Evolutionary conservation across 2,888 invertebrate species (phyloP), one percentile per base, ranked within the genome.

Genomic region (Drosophila aldrichi): DNA sequence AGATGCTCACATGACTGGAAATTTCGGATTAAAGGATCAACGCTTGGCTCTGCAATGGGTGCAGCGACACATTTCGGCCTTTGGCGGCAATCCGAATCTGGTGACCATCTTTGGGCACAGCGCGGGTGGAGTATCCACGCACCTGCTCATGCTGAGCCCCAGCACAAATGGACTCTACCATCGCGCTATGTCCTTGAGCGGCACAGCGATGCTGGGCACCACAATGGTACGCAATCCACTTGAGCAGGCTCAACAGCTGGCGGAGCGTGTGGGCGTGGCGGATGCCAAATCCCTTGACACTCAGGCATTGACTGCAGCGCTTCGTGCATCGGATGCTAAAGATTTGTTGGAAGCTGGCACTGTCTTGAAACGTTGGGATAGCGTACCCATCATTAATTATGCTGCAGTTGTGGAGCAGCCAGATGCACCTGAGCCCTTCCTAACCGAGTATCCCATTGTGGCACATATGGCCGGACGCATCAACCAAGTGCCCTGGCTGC

Each of bases 21-120:
- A 94, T 75, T 93, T 92, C 66, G 94, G 90, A 0, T 67, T 94
- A 0, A 94, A 94, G 78, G 94, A 94, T 86, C 94, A 94, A 83
- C 89, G 92, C 0, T 56, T 92, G 49, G 94, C 92, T 0, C 82
- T 94, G 16, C 86, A 91, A 75, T 94, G 94, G 94, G 92, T 94
- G 7, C 90, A 93, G 51, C 77, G 90, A 4, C 90, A 94, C 64
- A 93, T 94, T 25, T 73, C 70, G 1, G 55, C 77, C 55, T 94
- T 94, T 73, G 93, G 92, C 22, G 94, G 94, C 3, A 83, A 94
- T 81, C 88, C 89, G 0, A 59, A 91, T 2, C 74, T 79, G 60
- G 92, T 94, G 3, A 94, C 94, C 1, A 87, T 94, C 55, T 91
- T 93, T 74, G 94, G 94, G 0, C 92, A 93, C 73, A 94, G 94